phyloP scores from a whole-genome alignment of 2,797 vertebrate species.

The Anguilla obscura region DNA sequence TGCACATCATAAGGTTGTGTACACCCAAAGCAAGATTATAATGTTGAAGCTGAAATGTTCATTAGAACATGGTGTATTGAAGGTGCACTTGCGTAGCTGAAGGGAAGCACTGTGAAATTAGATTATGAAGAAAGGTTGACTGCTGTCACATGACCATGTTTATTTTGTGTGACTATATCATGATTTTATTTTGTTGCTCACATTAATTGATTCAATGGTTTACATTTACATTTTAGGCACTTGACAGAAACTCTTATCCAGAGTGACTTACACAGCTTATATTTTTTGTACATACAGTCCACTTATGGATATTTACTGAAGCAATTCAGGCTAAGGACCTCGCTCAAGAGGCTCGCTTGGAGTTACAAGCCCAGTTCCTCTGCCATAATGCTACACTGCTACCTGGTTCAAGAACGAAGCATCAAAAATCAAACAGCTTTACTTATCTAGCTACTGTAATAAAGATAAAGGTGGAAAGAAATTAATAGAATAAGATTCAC shows the following conservation, averaged over 20 bases:
- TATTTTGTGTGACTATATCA: not conserved
- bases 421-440: not conserved
- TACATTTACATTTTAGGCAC: not conserved
- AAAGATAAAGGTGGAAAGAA: not conserved
- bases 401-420: not conserved
- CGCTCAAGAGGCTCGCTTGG: not conserved
- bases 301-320: not conserved
- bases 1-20: too few relatives aligned
- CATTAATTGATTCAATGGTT: not conserved
- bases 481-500: constrained; percentile 23
- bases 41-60: not conserved
- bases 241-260: not conserved
- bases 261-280: not conserved
- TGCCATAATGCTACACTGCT: not conserved
- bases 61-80: not conserved
- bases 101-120: not conserved
- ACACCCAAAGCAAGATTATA: too few relatives aligned
- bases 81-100: not conserved
- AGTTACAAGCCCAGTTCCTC: not conserved
- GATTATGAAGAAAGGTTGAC: not conserved
- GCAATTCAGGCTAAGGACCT: not conserved
- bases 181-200: not conserved
- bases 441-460: not conserved
- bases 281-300: not conserved
- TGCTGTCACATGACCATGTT: not conserved